Evolutionary conservation across 1,140 invertebrate genomes (phyloP).

Genomic region (Steinernema khuongi): DNA sequence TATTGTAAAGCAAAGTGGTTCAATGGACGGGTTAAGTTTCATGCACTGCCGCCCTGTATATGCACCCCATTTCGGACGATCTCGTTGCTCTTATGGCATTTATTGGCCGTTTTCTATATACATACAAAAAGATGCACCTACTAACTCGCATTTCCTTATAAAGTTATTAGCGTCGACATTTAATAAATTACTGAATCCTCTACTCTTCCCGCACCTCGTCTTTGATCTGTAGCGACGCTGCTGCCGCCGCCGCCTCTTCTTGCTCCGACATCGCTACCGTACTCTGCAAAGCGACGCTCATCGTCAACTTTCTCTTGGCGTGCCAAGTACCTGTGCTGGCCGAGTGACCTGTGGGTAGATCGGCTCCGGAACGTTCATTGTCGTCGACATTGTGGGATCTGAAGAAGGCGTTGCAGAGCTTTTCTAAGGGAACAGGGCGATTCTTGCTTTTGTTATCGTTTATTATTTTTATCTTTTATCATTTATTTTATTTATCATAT

Average conservation of each 20-base stretch:
- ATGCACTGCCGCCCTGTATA: too few relatives aligned
- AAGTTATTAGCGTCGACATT: background rate
- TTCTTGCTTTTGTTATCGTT: too few relatives aligned
- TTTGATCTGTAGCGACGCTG: background rate
- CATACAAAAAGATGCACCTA: too few relatives aligned
- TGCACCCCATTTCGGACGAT: too few relatives aligned
- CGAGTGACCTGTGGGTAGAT: background rate
- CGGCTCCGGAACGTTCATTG: background rate
- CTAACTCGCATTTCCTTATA: too few relatives aligned
- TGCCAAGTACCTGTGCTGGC: background rate
- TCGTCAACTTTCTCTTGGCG: background rate
- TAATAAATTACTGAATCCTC: background rate
- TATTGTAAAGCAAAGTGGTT: too few relatives aligned
- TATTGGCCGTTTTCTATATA: too few relatives aligned
- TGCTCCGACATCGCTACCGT: background rate
- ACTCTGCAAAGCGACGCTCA: background rate
- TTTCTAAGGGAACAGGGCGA: too few relatives aligned
- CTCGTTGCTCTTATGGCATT: too few relatives aligned
- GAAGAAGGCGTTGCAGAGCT: background rate
- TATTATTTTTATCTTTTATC: too few relatives aligned
- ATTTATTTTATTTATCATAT: too few relatives aligned
- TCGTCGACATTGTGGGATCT: background rate
- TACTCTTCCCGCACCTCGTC: background rate
- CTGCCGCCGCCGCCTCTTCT: background rate
- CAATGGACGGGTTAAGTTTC: too few relatives aligned